phyloP scores from a whole-genome alignment of 2,888 invertebrate genomes.

The Arge pagana region DNA sequence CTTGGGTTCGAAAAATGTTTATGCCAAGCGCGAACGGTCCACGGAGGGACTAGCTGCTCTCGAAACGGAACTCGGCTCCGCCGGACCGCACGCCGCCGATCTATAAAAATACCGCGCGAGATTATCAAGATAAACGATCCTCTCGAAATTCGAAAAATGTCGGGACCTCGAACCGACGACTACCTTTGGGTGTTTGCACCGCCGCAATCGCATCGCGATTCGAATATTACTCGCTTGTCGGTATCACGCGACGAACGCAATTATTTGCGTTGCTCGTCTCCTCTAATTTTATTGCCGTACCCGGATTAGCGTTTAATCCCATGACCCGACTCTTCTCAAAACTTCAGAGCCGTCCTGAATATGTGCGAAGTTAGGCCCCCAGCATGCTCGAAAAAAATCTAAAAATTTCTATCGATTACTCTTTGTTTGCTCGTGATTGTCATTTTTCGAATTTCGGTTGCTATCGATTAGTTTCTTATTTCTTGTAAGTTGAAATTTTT shows the following conservation, averaged over 20 bases:
- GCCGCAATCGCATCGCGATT: conserved; percentile 1
- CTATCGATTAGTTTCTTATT: no score
- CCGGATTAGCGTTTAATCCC: no score
- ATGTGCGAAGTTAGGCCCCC: no score
- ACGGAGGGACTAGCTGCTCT: neutral
- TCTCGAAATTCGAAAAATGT: conserved; percentile 17
- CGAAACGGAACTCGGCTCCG: no score
- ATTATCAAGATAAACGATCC: conserved; percentile 21
- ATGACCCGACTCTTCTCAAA: no score
- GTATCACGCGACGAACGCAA: neutral
- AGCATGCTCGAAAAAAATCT: no score
- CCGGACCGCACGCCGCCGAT: neutral
- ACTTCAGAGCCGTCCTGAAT: no score
- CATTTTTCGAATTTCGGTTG: no score
- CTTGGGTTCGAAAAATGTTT: neutral
- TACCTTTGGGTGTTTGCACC: conserved; percentile 2
- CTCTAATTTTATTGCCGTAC: no score
- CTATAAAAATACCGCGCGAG: conserved; percentile 19
- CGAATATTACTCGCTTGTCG: conserved; percentile 7
- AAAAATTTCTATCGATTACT: no score
- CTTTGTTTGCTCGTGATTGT: no score
- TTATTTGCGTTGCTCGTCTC: neutral
- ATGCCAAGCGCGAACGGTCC: neutral
- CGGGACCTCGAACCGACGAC: neutral
- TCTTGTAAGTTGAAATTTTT: no score